phyloP scores from a whole-genome alignment of 2,888 invertebrate species.

The Drosophila basisetae region DNA sequence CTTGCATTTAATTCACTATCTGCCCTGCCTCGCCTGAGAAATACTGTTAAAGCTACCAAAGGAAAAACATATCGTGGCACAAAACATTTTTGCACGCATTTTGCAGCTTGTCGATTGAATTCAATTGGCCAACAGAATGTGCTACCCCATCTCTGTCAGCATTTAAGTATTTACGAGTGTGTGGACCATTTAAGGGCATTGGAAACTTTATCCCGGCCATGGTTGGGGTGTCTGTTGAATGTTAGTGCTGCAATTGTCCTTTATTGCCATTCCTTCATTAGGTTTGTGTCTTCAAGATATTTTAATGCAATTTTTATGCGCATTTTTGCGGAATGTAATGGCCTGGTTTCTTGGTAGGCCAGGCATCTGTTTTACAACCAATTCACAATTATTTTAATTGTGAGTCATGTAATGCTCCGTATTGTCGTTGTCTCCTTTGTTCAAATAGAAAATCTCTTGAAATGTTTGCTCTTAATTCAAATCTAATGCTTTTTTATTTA shows the following conservation, averaged over 20 bases:
- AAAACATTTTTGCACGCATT: conserved; percentile 67
- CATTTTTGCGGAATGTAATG: conserved; percentile 65
- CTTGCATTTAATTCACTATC: conserved; percentile 68
- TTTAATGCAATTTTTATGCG: conserved; percentile 75
- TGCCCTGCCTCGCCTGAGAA: conserved; percentile 46
- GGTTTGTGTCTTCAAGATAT: conserved; percentile 51
- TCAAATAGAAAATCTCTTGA: conserved; percentile 2
- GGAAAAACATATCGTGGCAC: conserved; percentile 7
- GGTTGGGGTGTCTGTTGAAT: conserved; percentile 16
- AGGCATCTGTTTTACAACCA: conserved; percentile 22
- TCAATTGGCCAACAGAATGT: conserved; percentile 49
- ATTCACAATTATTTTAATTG: conserved; percentile 66
- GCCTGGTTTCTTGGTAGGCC: conserved; percentile 18
- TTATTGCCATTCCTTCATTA: conserved; percentile 73
- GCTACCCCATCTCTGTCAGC: conserved; percentile 40
- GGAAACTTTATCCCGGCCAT: conserved; percentile 40
- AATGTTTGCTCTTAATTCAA: neutral
- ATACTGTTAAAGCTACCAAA: conserved; percentile 38
- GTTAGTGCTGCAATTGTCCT: conserved; percentile 61
- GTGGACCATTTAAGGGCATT: conserved; percentile 68
- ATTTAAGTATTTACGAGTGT: conserved; percentile 21
- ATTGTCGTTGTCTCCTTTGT: conserved; percentile 33
- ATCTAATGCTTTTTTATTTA: conserved; percentile 1
- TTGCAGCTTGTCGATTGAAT: conserved; percentile 51
- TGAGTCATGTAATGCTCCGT: conserved; percentile 67